These are phyloP conservation scores for Tuberolachnus salignus DNA, from an alignment of 2,888 invertebrate genomes.

Conservation along the genomic window DNA sequence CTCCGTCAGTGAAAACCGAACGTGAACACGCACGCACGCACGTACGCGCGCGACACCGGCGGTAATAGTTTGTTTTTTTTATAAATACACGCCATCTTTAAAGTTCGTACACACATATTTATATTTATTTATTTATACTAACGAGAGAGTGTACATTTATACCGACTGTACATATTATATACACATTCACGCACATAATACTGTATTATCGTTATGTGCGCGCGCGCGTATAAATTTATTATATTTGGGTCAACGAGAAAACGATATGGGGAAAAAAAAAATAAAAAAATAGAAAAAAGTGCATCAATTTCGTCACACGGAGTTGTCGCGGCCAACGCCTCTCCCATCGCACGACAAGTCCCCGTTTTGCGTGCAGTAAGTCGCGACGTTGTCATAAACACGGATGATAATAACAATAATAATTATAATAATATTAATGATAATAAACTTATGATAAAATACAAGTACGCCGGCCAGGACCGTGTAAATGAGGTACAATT, in stretches of 20 bases:
- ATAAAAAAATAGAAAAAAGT: conserved; percentile 21
- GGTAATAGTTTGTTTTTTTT: neutral
- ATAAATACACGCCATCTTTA: neutral
- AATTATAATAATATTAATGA: neutral
- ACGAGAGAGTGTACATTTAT: conserved; percentile 1
- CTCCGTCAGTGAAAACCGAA: conserved; percentile 51
- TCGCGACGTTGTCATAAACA: too few relatives aligned
- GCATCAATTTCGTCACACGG: conserved; percentile 45
- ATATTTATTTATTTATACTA: neutral
- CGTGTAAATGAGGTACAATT: too few relatives aligned
- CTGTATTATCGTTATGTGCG: neutral
- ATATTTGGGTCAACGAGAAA: conserved; percentile 38
- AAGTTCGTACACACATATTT: neutral
- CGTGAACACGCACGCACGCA: conserved; percentile 29
- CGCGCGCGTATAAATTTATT: neutral
- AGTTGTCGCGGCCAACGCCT: conserved; percentile 8
- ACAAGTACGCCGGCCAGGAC: too few relatives aligned
- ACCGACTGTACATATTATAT: neutral
- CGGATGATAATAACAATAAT: neutral
- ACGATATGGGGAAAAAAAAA: conserved; percentile 20
- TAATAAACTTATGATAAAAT: conserved; percentile 2
- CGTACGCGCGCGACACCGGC: neutral
- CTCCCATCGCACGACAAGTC: conserved; percentile 23
- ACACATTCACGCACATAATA: neutral
- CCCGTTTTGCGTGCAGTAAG: too few relatives aligned